These are phyloP conservation scores for Myotis pilosus DNA, from an alignment of 2,797 vertebrate species.

Conservation along the genomic window DNA sequence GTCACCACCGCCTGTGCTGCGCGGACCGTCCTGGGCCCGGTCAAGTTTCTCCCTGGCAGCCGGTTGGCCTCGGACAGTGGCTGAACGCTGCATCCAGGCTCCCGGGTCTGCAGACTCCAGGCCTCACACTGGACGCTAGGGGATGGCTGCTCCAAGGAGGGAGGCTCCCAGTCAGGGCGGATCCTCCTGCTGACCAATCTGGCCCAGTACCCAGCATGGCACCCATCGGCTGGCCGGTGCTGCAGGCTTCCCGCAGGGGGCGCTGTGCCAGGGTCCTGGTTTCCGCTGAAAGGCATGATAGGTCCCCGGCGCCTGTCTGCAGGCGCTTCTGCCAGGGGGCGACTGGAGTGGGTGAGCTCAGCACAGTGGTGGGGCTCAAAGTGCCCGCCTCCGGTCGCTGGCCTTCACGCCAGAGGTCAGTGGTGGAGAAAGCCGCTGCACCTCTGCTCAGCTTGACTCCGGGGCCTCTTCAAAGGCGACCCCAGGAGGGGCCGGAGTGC, in stretches of 20 bases:
- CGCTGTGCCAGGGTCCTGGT: background rate
- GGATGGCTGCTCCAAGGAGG: background rate
- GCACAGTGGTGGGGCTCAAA: fast-evolving
- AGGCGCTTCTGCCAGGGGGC: background rate
- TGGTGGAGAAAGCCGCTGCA: fast-evolving
- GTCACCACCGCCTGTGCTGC: background rate
- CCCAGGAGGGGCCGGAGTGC: background rate
- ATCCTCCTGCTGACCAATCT: background rate
- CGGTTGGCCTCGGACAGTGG: background rate
- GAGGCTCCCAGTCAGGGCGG: background rate
- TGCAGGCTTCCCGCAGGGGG: background rate
- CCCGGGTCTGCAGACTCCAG: background rate
- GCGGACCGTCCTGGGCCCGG: background rate
- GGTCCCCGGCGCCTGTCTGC: fast-evolving
- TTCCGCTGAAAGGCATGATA: background rate
- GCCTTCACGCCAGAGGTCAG: background rate
- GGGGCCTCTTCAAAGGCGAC: background rate
- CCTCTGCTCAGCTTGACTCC: background rate
- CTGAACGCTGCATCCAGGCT: background rate
- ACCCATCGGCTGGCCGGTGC: background rate
- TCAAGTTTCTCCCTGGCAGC: background rate
- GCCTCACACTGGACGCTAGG: fast-evolving
- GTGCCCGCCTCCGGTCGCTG: fast-evolving
- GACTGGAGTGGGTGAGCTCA: background rate
- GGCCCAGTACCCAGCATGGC: background rate